Evolutionary conservation across 1,140 invertebrate genomes (phyloP), one percentile per base, ranked within the genome.

Genomic region (Vanessa tameamea): DNA sequence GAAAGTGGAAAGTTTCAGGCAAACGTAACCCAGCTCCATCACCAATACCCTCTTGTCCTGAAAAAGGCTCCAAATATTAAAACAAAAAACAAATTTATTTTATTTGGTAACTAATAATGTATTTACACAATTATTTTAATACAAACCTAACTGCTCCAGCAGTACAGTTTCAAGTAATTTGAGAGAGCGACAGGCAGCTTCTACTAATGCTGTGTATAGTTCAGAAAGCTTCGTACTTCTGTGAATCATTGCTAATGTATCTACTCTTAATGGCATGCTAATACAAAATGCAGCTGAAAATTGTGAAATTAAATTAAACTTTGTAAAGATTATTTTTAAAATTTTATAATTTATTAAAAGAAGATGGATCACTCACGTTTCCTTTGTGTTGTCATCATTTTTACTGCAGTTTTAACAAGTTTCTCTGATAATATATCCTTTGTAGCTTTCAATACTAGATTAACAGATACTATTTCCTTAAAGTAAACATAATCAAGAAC

Each of bases 191-290:
- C 95, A 96, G 61, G 96, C 94, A 74, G 96, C 95, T 86, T 96
- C 96, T 8, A 97, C 95, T 9, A 97, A 89, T 73, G 96, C 95
- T 78, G 95, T 95, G 83, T 96, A 96, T 0, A 97, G 82, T 20
- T 95, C 94, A 72, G 93, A 87, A 20, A 95, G 82, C 82, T 94
- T 95, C 12, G 95, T 94, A 77, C 94, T 95, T 53, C 93, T 90
- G 75, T 95, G 94, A 1, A 97, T 94, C 78, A 97, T 94, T 3
- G 96, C 95, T 77, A 97, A 86, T 7, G 95, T 94, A 87, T 97
- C 96, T 57, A 97, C 90, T 80, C 94, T 93, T 26, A 96, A 81
- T 12, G 94, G 93, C 78, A 96, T 95, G 78, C 94, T 93, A 64
- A 94, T 93, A 75, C 87, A 92, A 80, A 92, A 93, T 79, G 89